Percentiles rank a stretch among this genome's conserved stretches.
Conservation (phyloP, 2,797 vertebrate genomes). For the Chaunax sp. region DNA sequence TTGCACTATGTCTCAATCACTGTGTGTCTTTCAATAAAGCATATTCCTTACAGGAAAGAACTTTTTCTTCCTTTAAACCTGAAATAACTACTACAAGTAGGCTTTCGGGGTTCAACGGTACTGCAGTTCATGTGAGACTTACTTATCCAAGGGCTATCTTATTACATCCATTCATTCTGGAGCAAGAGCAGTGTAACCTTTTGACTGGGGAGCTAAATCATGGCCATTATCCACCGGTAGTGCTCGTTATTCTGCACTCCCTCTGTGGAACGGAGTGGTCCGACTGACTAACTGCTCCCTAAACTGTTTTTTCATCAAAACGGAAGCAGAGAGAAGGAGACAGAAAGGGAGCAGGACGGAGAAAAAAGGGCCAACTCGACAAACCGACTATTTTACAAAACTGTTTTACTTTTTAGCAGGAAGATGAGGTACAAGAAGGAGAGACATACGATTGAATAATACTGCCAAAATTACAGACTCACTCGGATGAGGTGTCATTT, state of each 20-base stretch:
- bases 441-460: conserved; percentile 65
- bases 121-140: conserved; percentile 70
- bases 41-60: conserved; percentile 37
- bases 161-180: conserved; percentile 78
- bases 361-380: conserved; percentile 12
- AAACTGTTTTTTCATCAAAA: conserved; percentile 75
- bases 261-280: conserved; percentile 69
- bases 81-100: conserved; percentile 59
- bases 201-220: conserved; percentile 79
- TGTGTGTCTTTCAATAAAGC: conserved; percentile 48
- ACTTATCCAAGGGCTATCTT: conserved; percentile 76
- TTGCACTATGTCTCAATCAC: conserved; percentile 35
- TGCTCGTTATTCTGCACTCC: conserved; percentile 75
- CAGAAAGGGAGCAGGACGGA: conserved; percentile 18
- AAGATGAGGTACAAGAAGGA: conserved; percentile 18
- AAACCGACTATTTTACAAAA: conserved; percentile 45
- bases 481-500: conserved; percentile 68
- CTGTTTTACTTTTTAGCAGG: conserved; percentile 36
- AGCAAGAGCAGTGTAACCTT: conserved; percentile 76
- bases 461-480: conserved; percentile 48
- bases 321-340: conserved; percentile 22
- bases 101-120: conserved; percentile 55
- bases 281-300: conserved; percentile 75
- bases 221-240: conserved; percentile 74
- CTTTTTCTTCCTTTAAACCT: conserved; percentile 44